Evolutionary conservation across 2,113 vertebrate species (phyloP).

Genomic region (Lichenostomus cassidix): DNA sequence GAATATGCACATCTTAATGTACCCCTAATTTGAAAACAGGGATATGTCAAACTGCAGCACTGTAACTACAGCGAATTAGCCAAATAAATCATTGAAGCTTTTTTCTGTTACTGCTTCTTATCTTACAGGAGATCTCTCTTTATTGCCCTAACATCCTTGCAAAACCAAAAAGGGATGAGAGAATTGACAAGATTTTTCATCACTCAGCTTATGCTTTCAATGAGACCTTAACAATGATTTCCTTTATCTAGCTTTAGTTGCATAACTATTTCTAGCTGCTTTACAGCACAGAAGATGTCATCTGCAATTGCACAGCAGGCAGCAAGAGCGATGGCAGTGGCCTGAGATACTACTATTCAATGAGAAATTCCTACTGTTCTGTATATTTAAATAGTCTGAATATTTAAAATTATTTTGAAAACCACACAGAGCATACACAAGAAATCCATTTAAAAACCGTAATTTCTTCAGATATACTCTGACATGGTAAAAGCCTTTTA

Average conservation of each 20-base stretch:
- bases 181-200: constrained; percentile 16
- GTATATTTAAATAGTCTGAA: not conserved
- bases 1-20: not conserved
- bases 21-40: not conserved
- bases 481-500: not conserved
- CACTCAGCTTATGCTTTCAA: not conserved
- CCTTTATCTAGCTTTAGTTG: not conserved
- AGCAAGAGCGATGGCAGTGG: not conserved
- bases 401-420: constrained; percentile 4
- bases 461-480: not conserved
- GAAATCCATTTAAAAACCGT: not conserved
- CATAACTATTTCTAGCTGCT: not conserved
- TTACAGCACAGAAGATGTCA: not conserved
- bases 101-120: not conserved
- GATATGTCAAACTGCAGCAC: not conserved
- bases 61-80: not conserved
- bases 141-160: not conserved
- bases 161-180: not conserved
- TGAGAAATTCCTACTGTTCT: constrained; percentile 6
- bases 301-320: not conserved
- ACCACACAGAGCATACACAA: not conserved
- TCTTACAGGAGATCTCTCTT: not conserved
- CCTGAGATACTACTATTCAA: not conserved
- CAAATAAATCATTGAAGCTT: not conserved
- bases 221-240: constrained; percentile 6